A percentile compares a stretch with the other conserved stretches of the same genome.
phyloP scores from a whole-genome alignment of 2,113 vertebrate genomes.

The Psilopsiagon aymara region DNA sequence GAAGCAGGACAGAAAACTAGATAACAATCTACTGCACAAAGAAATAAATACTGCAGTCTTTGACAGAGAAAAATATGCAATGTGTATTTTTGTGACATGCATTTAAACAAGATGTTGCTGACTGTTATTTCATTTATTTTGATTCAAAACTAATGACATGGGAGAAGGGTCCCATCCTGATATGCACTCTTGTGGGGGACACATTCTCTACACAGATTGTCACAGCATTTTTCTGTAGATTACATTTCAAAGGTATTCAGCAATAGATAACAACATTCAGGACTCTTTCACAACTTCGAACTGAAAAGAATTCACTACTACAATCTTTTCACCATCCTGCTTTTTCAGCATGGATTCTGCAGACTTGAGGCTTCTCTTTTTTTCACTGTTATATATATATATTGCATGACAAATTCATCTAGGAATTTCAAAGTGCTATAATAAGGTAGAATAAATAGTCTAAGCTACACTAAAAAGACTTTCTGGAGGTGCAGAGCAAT shows the following conservation, averaged over 20 bases:
- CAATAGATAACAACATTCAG: neutral
- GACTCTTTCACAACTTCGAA: neutral
- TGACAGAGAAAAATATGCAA: neutral
- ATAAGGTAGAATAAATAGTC: neutral
- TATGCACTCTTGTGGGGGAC: too few species aligned
- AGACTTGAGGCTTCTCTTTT: neutral
- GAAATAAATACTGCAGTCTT: neutral
- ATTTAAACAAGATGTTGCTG: neutral
- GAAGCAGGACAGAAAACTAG: neutral
- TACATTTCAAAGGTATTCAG: neutral
- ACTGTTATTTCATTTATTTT: neutral
- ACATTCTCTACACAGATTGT: neutral
- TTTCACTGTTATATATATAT: neutral
- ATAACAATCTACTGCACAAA: neutral
- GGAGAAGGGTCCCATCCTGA: neutral
- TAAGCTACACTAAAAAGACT: neutral
- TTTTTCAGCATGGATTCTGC: neutral
- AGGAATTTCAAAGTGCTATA: neutral
- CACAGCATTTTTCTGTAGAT: neutral
- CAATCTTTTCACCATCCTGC: neutral
- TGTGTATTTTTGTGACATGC: neutral
- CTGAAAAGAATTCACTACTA: neutral
- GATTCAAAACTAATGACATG: neutral
- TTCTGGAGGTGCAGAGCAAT: neutral
- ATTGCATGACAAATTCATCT: neutral